Evolutionary conservation across 2,888 invertebrate genomes (phyloP).

Genomic region (Tinea semifulvella): DNA sequence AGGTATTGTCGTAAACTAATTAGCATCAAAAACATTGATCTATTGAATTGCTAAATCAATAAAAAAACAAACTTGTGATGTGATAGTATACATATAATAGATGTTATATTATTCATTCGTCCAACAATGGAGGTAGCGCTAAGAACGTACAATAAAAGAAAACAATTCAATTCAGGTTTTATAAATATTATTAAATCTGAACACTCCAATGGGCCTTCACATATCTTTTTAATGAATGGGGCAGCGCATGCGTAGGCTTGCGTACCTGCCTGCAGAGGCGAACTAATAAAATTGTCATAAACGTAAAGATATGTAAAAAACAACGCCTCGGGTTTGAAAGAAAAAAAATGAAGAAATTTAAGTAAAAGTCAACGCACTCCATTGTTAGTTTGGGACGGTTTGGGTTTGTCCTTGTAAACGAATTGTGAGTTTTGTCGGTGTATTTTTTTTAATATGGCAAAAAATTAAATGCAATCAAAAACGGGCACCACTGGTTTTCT

Average conservation of each 20-base stretch:
- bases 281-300: conserved; percentile 56
- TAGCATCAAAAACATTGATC: too few relatives aligned
- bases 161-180: conserved; percentile 8
- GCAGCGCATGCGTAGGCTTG: conserved; percentile 35
- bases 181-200: conserved; percentile 11
- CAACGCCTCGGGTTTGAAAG: conserved; percentile 22
- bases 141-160: conserved; percentile 6
- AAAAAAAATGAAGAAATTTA: conserved; percentile 27
- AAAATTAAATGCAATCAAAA: too few relatives aligned
- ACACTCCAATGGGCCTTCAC: conserved; percentile 24
- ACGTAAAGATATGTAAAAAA: conserved; percentile 41
- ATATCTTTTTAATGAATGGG: conserved; percentile 49
- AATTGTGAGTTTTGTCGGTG: too few relatives aligned
- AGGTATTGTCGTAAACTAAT: too few relatives aligned
- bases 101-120: conserved; percentile 5
- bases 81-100: too few relatives aligned
- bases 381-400: conserved; percentile 28
- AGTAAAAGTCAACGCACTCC: conserved; percentile 35
- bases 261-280: conserved; percentile 27
- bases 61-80: too few relatives aligned
- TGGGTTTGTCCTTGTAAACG: too few relatives aligned
- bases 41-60: too few relatives aligned
- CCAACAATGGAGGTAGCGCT: conserved; percentile 2
- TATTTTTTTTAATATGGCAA: too few relatives aligned
- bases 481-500: too few relatives aligned